Evolutionary conservation across 2,113 vertebrate genomes (phyloP), one percentile per base, ranked within the genome.

Genomic region (Eira barbara): DNA sequence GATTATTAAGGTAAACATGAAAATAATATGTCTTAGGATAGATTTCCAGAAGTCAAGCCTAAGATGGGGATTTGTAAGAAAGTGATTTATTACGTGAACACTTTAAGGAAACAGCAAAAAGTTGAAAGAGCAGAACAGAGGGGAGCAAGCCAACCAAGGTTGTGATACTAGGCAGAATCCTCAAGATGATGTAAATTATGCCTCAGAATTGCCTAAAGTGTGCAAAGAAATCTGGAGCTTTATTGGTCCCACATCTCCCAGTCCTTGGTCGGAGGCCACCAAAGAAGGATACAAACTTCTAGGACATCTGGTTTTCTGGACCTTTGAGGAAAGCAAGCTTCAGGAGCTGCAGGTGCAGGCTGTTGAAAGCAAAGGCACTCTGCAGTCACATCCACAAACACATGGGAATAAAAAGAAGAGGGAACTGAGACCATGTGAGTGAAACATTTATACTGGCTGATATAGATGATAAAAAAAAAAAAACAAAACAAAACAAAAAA

Each of bases 341-440:
- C 4, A 80, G 14, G 1, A 80, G 15, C 10, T 59, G 0, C 13
- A 92, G 17, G 7, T 73, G 17, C 4, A 34, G 25, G 6, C 7
- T n/a, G 1, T 34, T 67, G 10, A 29, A 84, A 45, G 36, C 14
- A 59, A 92, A 79, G 29, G 8, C 1, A 61, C 0, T 27, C 8
- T n/a, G 39, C 39, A 96, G 9, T 2, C 10, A 2, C 20, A 34
- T 79, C 39, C 4, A 39, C 14, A 59, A 90, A 94, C n/a, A 84
- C 2, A 71, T 39, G 21, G 6, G 57, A 59, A 92, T 74, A 25
- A 39, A 45, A 69, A 65, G 11, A 8, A 3, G 9, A 39, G n/a
- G 18, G 4, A 36, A 4, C 13, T 3, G 25, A 18, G 12, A 8
- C 6, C 12, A 67, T 8, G 27, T 42, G 2, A 5, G 7, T 59